These are phyloP conservation scores for Aphis gossypii DNA, from an alignment of 1,140 invertebrate genomes.

Conservation along the genomic window DNA sequence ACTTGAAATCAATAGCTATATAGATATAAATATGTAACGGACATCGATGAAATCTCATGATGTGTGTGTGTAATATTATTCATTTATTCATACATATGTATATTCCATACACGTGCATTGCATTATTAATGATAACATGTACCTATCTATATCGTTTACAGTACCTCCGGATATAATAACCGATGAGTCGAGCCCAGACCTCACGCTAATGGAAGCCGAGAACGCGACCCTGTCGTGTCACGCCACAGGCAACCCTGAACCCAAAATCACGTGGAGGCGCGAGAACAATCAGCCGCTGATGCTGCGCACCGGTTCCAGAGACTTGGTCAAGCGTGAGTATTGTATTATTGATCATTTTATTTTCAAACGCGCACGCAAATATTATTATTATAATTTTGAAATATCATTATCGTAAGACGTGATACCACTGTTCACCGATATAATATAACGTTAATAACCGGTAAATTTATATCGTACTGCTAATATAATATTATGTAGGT, in stretches of 20 bases:
- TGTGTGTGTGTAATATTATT: too few species aligned
- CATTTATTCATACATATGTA: too few species aligned
- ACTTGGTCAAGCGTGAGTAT: conserved; percentile 64
- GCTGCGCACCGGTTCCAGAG: conserved; percentile 63
- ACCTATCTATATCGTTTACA: conserved; percentile 63
- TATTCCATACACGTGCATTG: not conserved
- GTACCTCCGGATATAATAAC: conserved; percentile 73
- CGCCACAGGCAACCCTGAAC: conserved; percentile 70
- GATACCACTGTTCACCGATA: too few species aligned
- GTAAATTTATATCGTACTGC: not conserved
- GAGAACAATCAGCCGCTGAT: conserved; percentile 66
- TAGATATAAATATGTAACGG: too few species aligned
- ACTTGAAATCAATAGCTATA: not conserved
- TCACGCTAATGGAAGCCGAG: conserved; percentile 72
- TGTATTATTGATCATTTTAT: not conserved
- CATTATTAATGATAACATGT: not conserved
- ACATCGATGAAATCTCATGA: too few species aligned
- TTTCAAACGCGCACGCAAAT: not conserved
- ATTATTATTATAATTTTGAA: not conserved
- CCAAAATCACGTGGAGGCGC: conserved; percentile 68
- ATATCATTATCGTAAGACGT: not conserved
- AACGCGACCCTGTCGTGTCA: conserved; percentile 74
- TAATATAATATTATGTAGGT: not conserved
- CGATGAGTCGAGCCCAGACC: conserved; percentile 70
- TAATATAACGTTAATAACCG: not conserved